Evolutionary conservation across 2,797 vertebrate genomes (phyloP), one percentile per base, ranked within the genome.

Genomic region (Siniperca obscura): DNA sequence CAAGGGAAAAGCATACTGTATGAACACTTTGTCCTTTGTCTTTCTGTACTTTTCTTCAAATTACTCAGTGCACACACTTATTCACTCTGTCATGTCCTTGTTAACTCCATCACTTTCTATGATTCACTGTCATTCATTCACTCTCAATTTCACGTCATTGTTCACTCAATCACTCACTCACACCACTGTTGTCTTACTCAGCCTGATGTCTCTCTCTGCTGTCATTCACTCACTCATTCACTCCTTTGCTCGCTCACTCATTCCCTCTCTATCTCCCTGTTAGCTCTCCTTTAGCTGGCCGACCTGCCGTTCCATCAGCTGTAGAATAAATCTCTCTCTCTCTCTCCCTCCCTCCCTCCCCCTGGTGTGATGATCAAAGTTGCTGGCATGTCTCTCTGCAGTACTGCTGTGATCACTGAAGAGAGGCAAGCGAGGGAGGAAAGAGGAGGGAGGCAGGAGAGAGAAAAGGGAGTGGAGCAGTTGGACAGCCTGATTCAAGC

Each of bases 361-460:
- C 87, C 90, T 25, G 80, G 80, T 91, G 91, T 27, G 84, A 89
- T 86, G 90, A 94, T 94, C 91, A 92, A 87, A 93, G 90, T 85
- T 81, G 89, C 89, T 87, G 83, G 89, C 91, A 91, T 94, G 92
- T 94, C 91, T 91, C 88, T 90, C 91, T 90, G 89, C 90, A 91
- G 92, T 64, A 78, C 87, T 90, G 90, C 92, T 93, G 90, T 93
- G 91, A 92, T 94, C 89, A 82, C 89, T 88, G 93, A 90, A 77
- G 84, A 90, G 90, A 83, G 73, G 77, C 64, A n/a, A 82, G 81
- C 3, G 52, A 87, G 77, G 3, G 53, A 73, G 71, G 64, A 40
- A 72, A 16, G 57, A 21, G 36, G 25, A 68, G 27, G 62, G 62
- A 65, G 59, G 60, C 27, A 71, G 70, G 73, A 73, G 46, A 61